Evolutionary conservation across 2,113 vertebrate species (phyloP), one percentile per base, ranked within the genome.

Genomic region (Todiramphus saurophagus): DNA sequence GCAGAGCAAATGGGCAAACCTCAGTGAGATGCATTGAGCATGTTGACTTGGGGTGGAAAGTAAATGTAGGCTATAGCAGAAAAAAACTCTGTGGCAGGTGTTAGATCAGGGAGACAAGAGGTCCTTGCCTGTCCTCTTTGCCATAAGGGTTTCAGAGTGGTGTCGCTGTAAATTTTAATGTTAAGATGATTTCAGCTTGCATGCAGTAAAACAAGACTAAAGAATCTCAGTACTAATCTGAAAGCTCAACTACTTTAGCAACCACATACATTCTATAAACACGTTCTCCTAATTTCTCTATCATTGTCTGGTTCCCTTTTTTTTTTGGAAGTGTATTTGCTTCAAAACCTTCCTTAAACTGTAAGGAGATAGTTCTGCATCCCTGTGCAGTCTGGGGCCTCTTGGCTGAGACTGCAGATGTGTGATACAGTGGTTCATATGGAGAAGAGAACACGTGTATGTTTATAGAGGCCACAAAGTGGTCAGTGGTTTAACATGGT

Each of bases 281-380:
- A 77, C 8, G 25, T 27, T 10, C 15, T 64, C 30, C 43, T 87
- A 5, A 24, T 83, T 95, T 48, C 23, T 75, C 35, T 67, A 7
- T 16, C 6, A 0, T 27, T 70, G 18, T 30, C 51, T 83, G 14
- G 28, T 68, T 56, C 39, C n/a, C 66, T 18, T 37, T 76, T 60
- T 78, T 27, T n/a, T 7, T 35, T 33, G 2, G 11, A 48, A 23
- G 21, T 44, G 2, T 14, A n/a, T 84, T 94, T 25, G 1, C 43
- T 75, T 84, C 28, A 84, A 86, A 59, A 75, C 30, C 64, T 62
- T 91, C 41, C 58, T 82, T 58, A 70, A 91, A 78, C 7, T 69
- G 58, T 78, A 92, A 91, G 51, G 44, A 94, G 76, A 79, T 63
- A 90, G 72, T 77, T 89, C 60, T 67, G 25, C 86, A 92, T 96